Evolutionary conservation across 2,888 invertebrate species (phyloP).

Genomic region (Oligia strigilis): DNA sequence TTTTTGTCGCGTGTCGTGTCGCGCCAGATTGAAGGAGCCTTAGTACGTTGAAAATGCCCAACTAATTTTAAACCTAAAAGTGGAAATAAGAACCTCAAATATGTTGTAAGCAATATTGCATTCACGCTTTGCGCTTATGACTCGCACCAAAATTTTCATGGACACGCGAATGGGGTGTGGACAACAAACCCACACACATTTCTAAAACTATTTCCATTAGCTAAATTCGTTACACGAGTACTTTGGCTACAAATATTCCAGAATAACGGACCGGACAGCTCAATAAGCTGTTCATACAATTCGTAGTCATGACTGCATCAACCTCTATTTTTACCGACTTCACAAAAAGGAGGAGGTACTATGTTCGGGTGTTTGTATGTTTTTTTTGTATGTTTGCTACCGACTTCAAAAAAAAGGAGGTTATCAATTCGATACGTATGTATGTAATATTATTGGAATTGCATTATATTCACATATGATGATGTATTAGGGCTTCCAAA

Average conservation of each 20-base stretch:
- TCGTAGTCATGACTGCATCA: background rate
- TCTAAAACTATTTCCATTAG: slow-evolving; percentile 56
- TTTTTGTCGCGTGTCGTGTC: too few relatives aligned
- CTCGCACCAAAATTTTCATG: slow-evolving; percentile 8
- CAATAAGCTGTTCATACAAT: slow-evolving; percentile 26
- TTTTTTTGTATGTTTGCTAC: too few relatives aligned
- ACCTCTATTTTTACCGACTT: too few relatives aligned
- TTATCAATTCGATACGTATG: too few relatives aligned
- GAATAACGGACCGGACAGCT: background rate
- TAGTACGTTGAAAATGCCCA: background rate
- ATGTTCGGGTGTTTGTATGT: too few relatives aligned
- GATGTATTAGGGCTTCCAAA: too few relatives aligned
- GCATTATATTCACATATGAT: too few relatives aligned
- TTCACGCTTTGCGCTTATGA: slow-evolving; percentile 1
- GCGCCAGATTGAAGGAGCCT: too few relatives aligned
- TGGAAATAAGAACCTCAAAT: background rate
- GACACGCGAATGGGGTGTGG: slow-evolving; percentile 60
- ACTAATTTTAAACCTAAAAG: background rate
- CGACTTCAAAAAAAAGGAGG: too few relatives aligned
- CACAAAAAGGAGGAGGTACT: too few relatives aligned
- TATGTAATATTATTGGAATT: too few relatives aligned
- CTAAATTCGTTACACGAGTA: slow-evolving; percentile 40
- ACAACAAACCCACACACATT: slow-evolving; percentile 23
- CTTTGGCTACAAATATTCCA: slow-evolving; percentile 22
- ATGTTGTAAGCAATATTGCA: background rate